These are phyloP conservation scores for Papilio polytes DNA, from an alignment of 1,140 invertebrate species.

Conservation along the genomic window DNA sequence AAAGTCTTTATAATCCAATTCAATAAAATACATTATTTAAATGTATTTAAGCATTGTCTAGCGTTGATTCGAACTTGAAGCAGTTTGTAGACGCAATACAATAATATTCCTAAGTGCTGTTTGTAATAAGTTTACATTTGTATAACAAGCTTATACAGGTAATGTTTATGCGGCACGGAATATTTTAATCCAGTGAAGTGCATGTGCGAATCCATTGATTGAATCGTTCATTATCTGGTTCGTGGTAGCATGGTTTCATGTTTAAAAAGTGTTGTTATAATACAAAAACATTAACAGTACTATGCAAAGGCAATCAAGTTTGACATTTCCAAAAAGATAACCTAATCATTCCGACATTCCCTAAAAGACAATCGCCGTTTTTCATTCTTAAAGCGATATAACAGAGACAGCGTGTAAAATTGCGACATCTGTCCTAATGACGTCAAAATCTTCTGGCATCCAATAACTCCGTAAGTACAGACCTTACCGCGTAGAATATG, in stretches of 20 bases:
- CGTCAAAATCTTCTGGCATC: slow-evolving; percentile 39
- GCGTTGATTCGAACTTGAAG: slow-evolving; percentile 8
- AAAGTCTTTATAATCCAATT: slow-evolving; percentile 6
- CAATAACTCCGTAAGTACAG: slow-evolving; percentile 52
- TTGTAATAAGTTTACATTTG: slow-evolving; percentile 2
- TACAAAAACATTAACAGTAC: background rate
- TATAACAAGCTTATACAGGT: slow-evolving; percentile 10
- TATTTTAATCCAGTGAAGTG: slow-evolving; percentile 11
- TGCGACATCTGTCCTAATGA: slow-evolving; percentile 47
- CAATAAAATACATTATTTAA: slow-evolving; percentile 17
- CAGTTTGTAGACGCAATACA: slow-evolving; percentile 19
- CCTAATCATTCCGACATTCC: slow-evolving; percentile 30
- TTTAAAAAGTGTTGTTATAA: background rate
- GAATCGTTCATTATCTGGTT: background rate
- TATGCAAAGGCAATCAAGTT: background rate
- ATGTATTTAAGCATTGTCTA: slow-evolving; percentile 34
- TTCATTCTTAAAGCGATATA: slow-evolving; percentile 42
- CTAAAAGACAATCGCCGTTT: slow-evolving; percentile 11
- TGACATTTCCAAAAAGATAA: background rate
- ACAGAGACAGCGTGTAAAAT: slow-evolving; percentile 50
- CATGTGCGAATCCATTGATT: slow-evolving; percentile 4
- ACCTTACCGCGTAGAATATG: slow-evolving; percentile 76
- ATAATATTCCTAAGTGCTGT: slow-evolving; percentile 7
- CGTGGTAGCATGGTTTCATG: background rate
- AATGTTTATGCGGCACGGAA: slow-evolving; percentile 7